Percentiles rank a stretch among this genome's conserved stretches.
Evolutionary conservation across 2,797 vertebrate genomes (phyloP).

Genomic region (Lutjanus argentimaculatus): DNA sequence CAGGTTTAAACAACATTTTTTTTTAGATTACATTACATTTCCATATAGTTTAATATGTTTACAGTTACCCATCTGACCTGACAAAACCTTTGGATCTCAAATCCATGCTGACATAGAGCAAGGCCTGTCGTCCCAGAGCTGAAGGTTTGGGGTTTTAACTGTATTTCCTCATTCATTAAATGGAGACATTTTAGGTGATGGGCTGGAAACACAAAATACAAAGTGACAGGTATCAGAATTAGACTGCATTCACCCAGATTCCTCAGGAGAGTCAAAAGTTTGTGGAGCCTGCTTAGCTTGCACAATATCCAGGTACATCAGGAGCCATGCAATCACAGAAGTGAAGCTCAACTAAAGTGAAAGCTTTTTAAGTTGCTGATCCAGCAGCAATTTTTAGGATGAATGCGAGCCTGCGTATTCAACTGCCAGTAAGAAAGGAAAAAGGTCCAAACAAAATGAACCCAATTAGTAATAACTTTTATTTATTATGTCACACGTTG

Average conservation of each 20-base stretch:
- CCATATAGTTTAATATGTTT: constrained; percentile 16
- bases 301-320: constrained; percentile 56
- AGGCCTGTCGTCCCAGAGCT: constrained; percentile 38
- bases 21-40: constrained; percentile 5
- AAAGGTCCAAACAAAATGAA: constrained; percentile 36
- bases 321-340: constrained; percentile 50
- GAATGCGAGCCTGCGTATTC: constrained; percentile 50
- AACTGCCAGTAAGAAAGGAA: constrained; percentile 47
- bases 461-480: constrained; percentile 58
- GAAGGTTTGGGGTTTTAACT: constrained; percentile 11
- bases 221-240: constrained; percentile 69
- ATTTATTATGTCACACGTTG: constrained; percentile 12
- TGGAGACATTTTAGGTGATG: constrained; percentile 35
- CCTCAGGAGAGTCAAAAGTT: constrained; percentile 52
- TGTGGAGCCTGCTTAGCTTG: constrained; percentile 59
- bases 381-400: constrained; percentile 60
- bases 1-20: neutral
- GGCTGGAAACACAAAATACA: constrained; percentile 50
- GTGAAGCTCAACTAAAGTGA: constrained; percentile 57
- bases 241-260: constrained; percentile 44
- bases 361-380: constrained; percentile 72
- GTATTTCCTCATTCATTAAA: constrained; percentile 58
- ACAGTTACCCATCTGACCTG: constrained; percentile 21
- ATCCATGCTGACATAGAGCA: constrained; percentile 56
- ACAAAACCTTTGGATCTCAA: constrained; percentile 41